Base-by-base conservation (phyloP, 2,113 vertebrate species). In the Thomomys bottae region DNA sequence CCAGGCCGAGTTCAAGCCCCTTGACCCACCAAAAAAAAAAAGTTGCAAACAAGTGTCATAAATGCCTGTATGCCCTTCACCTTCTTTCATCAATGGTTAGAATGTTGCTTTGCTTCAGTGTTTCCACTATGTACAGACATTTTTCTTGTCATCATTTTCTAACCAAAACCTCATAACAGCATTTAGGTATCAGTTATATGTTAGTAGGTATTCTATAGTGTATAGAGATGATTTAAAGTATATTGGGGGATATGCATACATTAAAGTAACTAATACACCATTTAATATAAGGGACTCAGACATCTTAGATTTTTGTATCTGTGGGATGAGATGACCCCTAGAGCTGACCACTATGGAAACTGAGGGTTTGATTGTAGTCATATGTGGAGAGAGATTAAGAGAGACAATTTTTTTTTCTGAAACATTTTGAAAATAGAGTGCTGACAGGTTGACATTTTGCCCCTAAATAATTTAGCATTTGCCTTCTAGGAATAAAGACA, bases 361-460 rank as follows among this genome's bases (percentile, higher is more conserved):
- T 67, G 40, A 67, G 80, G 12, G 49, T 54, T 54, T 54, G 59
- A 67, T 67, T 38, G 9, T 30, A 54, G 36, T 68, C 34, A 30
- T 24, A 38, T 30, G 5, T 68, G 64, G 5, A 63, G n/a, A 38
- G 73, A 82, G 15, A 45, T 61, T 38, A 57, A 77, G 42, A 59
- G 38, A 34, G 14, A 40, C 49, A 54, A 54, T 54, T 6, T 34
- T 71, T 71, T 76, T 68, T 36, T 32, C 61, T 34, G 67, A 67
- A 84, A 42, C 42, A 81, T 84, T 85, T 68, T 82, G 64, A 82
- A 84, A 88, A 71, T 24, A 80, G 21, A 32, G 77, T 72, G 8
- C 24, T n/a, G 64, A 45, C 75, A 80, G 75, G 14, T n/a, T 89
- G n/a, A 59, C 24, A 73, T 78, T 68, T 88, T 12, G 76, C 38